Evolutionary conservation across 2,113 vertebrate species (phyloP).

Genomic region (Eulacestoma nigropectus): DNA sequence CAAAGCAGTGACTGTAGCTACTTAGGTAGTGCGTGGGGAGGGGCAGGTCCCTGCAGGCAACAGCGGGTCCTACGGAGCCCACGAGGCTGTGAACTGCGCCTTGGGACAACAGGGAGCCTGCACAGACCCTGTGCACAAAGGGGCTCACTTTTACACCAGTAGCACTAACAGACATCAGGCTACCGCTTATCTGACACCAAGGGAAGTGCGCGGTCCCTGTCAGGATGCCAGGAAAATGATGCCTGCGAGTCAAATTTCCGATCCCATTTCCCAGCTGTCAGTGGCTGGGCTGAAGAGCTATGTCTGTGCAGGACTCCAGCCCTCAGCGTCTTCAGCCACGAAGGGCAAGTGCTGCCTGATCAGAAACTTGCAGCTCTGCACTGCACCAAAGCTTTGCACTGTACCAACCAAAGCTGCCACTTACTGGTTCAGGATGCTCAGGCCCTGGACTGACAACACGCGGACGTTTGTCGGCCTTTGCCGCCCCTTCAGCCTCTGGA

Average conservation of each 20-base stretch:
- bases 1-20: background rate
- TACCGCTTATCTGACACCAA: background rate
- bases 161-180: background rate
- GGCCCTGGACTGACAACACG: no score
- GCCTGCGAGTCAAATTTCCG: background rate
- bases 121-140: background rate
- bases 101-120: background rate
- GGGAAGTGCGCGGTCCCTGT: background rate
- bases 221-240: background rate
- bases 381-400: no score
- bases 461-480: no score
- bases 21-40: background rate
- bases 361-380: background rate
- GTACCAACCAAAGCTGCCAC: no score
- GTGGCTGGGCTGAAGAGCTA: background rate
- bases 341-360: background rate
- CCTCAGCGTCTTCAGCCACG: background rate
- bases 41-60: background rate
- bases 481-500: no score
- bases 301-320: background rate
- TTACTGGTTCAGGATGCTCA: no score
- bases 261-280: background rate
- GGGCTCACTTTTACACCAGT: background rate
- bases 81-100: fast-evolving
- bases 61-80: no score